Base-by-base conservation (phyloP, 2,888 invertebrate genomes). In the Himalopsyche tibetana region DNA sequence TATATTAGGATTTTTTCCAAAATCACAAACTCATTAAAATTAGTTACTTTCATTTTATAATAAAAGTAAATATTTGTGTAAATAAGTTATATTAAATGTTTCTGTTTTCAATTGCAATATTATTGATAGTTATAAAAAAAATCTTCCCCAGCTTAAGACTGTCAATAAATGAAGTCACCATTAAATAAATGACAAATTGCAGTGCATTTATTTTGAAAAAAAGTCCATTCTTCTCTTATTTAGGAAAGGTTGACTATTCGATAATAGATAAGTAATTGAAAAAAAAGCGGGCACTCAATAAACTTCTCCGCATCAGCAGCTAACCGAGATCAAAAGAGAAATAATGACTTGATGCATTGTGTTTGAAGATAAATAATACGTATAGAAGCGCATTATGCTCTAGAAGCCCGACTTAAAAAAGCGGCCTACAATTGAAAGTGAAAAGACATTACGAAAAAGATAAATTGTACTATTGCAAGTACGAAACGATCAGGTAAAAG, bases 261-360 rank as follows among this genome's bases (percentile, higher is more conserved):
- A 88, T 88, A 88, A 88, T 87, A 85, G 85, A 87, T 87, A 87
- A 88, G 85, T 88, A 88, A 88, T 88, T 88, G 88, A 84, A 88
- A 87, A 28, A 28, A 87, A 86, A 86, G 80, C 86, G 56, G 82
- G 82, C 85, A 87, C 87, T 87, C 86, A 83, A 87, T 87, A 87
- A 87, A 87, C 82, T 80, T 36, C 45, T 69, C 42, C 85, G 86
- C 83, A 79, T 86, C 85, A 85, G 85, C 82, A 82, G 84, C 85
- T 83, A 83, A 69, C 80, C 83, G 85, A 87, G 84, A 84, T 86
- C 84, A 87, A 86, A 86, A 84, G 83, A 84, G 42, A 82, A 86
- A 87, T 82, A 84, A 84, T 86, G 74, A 84, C 83, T 63, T 56
- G 38, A 42, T 55, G 82, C 55, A 86, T 87, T 87, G 87, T 86